Conservation (phyloP, 2,888 invertebrate genomes). For the Tenthredo notha region DNA sequence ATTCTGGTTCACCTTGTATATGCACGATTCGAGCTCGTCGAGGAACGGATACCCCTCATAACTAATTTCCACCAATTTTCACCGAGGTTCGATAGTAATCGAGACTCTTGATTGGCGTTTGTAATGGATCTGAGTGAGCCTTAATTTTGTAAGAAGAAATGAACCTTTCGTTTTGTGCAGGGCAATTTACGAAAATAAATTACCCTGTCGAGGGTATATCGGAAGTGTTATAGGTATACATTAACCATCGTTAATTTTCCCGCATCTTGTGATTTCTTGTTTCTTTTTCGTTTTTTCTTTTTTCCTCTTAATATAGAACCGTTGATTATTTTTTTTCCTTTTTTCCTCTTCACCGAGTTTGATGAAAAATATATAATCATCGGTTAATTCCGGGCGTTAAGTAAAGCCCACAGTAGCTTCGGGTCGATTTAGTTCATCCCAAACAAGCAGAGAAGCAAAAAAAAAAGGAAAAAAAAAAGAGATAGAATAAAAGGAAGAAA, state of each 20-base stretch:
- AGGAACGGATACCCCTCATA: too few relatives aligned
- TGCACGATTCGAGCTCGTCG: too few relatives aligned
- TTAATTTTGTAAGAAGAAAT: slow-evolving; percentile 3
- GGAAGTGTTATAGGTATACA: slow-evolving; percentile 7
- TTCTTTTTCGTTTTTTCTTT: too few relatives aligned
- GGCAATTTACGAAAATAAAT: slow-evolving; percentile 43
- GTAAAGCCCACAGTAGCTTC: neutral
- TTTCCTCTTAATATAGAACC: neutral
- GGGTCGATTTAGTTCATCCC: slow-evolving; percentile 3
- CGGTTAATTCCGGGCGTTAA: neutral
- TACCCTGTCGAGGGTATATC: slow-evolving; percentile 36
- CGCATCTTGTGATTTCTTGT: neutral
- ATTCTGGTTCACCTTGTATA: too few relatives aligned
- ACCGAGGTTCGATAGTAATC: slow-evolving; percentile 27
- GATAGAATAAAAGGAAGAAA: too few relatives aligned
- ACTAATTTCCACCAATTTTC: slow-evolving; percentile 12
- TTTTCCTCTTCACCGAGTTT: neutral
- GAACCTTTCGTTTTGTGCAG: slow-evolving; percentile 35
- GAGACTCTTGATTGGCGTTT: slow-evolving; percentile 44
- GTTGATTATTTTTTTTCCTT: neutral
- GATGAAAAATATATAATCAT: neutral
- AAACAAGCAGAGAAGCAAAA: slow-evolving; percentile 15
- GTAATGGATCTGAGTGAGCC: slow-evolving; percentile 20
- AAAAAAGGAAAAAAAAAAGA: too few relatives aligned
- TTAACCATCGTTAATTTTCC: slow-evolving; percentile 31